These are phyloP conservation scores for Clytia hemisphaerica DNA, from an alignment of 30 jellyfish, hydroid and myxozoan genomes.

Conservation along the genomic window DNA sequence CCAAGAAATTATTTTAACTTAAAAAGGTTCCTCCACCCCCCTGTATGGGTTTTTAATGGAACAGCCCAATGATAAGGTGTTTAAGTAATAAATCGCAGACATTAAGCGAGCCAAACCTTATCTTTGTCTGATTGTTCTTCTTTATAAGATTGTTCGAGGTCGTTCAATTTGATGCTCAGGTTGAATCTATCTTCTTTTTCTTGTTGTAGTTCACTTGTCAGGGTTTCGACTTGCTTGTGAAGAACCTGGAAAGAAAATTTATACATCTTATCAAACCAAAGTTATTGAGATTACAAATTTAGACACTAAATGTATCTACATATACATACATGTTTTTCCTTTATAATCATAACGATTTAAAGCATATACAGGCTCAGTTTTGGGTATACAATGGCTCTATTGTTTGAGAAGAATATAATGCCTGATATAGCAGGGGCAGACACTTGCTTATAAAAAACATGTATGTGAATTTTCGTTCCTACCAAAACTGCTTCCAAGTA, in stretches of 20 bases:
- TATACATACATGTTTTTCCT: neutral
- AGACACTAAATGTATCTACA: no score
- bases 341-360: no score
- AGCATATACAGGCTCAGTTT: no score
- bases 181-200: slow-evolving; percentile 44
- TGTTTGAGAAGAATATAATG: no score
- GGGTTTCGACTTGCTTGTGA: slow-evolving; percentile 21
- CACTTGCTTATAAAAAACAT: no score
- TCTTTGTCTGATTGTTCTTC: slow-evolving; percentile 41
- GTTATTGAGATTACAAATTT: neutral
- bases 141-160: slow-evolving; percentile 32
- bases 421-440: no score
- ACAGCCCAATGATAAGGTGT: neutral
- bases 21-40: no score
- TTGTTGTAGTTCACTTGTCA: slow-evolving; percentile 26
- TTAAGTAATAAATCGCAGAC: neutral
- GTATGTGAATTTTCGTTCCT: no score
- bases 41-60: neutral
- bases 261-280: no score
- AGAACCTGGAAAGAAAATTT: slow-evolving; percentile 2
- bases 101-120: neutral
- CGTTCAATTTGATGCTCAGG: slow-evolving; percentile 50
- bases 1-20: no score
- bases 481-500: no score
- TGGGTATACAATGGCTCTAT: no score